Base-by-base conservation (phyloP, 2,797 vertebrate species). In the Microhierax caerulescens region DNA sequence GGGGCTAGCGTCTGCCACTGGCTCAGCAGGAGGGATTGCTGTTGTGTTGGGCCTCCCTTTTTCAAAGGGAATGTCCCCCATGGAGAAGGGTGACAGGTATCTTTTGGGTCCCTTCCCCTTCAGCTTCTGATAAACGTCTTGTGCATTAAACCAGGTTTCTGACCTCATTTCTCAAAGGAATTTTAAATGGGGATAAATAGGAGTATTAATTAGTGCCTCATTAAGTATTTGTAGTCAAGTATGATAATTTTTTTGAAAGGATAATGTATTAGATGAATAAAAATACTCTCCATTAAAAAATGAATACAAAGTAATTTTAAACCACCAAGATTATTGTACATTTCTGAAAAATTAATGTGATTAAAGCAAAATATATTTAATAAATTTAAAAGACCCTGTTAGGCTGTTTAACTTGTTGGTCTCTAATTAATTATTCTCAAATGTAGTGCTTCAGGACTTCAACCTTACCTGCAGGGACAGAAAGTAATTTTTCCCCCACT, bases 141-240 rank as follows among this genome's bases (percentile, higher is more conserved):
- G 51, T 69, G 50, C 3, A 4, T 84, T 85, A 87, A 96, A 91
- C 57, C 76, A 87, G 82, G 83, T 93, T 97, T 93, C 93, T 95
- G 95, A 96, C 96, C 95, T 97, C 73, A 80, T 96, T 98, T 97
- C 95, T 97, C 95, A 79, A 69, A 95, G 94, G 96, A 97, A 53
- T 96, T 97, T 94, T 85, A 96, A 95, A 93, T 77, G 56, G 75
- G 36, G 79, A 80, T 68, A 72, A 79, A 84, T 32, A 70, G 54
- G 77, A 91, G 78, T 95, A 78, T 92, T 98, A 97, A 98, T 97
- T 97, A 97, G 96, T 39, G 37, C 74, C 89, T 97, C 64, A 67
- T 97, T 97, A 97, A 97, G 94, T 95, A 90, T 91, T 97, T 90
- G 72, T 74, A 95, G 69, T 88, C 88, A 95, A 97, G 93, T 94